Evolutionary conservation across 2,797 vertebrate genomes (phyloP).

Genomic region (Vultur gryphus): DNA sequence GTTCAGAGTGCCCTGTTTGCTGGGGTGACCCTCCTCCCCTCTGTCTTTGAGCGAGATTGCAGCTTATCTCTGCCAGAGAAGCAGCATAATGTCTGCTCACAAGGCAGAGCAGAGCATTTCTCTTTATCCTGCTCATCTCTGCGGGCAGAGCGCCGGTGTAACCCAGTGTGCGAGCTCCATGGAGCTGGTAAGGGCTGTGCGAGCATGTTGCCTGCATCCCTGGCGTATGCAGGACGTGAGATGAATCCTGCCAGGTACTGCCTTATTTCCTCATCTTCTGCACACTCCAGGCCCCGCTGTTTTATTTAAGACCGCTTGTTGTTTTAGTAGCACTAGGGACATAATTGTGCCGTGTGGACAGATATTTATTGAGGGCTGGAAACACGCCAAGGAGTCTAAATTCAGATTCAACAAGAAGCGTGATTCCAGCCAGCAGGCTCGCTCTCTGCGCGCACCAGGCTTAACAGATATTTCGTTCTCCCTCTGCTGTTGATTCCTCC

Average conservation of each 20-base stretch:
- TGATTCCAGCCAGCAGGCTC: background rate
- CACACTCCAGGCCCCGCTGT: background rate
- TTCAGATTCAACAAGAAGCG: background rate
- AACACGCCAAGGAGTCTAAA: background rate
- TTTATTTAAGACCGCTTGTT: background rate
- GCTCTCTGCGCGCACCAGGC: background rate
- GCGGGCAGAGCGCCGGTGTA: background rate
- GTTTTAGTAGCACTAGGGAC: background rate
- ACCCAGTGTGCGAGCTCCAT: background rate
- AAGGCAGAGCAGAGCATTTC: background rate
- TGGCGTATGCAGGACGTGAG: rapidly evolving
- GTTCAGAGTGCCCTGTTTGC: background rate
- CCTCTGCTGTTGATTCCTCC: background rate
- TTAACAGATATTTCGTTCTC: background rate
- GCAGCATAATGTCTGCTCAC: background rate
- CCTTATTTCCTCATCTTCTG: background rate
- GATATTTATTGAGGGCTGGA: background rate
- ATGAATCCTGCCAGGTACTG: background rate
- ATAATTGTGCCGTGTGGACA: background rate
- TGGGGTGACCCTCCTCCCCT: background rate
- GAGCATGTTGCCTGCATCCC: background rate
- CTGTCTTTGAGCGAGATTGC: background rate
- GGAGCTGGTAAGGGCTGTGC: rapidly evolving
- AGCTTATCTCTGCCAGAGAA: background rate
- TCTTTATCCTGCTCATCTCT: background rate